Evolutionary conservation across 2,113 vertebrate genomes (phyloP), one percentile per base, ranked within the genome.

Genomic region (Caranx ignobilis): DNA sequence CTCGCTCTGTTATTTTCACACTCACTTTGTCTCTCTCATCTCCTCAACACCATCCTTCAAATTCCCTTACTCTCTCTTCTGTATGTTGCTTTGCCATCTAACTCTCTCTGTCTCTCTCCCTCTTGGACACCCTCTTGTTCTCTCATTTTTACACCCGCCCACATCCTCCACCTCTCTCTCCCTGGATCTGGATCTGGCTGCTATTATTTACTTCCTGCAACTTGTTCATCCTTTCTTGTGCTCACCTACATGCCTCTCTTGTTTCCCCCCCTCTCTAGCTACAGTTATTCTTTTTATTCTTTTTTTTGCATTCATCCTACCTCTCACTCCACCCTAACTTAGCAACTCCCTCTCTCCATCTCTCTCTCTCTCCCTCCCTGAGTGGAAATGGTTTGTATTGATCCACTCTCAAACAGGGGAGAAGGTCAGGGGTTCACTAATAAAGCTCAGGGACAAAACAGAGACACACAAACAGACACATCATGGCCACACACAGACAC

Each of bases 381-480:
- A 77, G 74, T 93, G 89, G 93, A 89, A 94, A 90, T 79, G 59
- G 82, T 85, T 79, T 83, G 61, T 87, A 89, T 92, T 83, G 86
- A 93, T 93, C 87, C 82, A 88, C 79, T 88, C 55, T 81, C 70
- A 86, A 82, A 83, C 68, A 18, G 43, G 65, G 26, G 64, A 89
- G 90, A 87, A 92, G 93, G 93, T 92, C 90, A 91, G 73, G 56
- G 83, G 86, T 90, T 91, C 87, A 87, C 81, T 89, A 90, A 92
- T 90, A 92, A 92, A 91, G 85, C 90, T 91, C 84, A 89, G 84
- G 83, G 91, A 91, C 90, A 91, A 84, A 77, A 75, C 60, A 77
- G 35, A 88, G 48, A 55, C 59, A 68, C 86, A 85, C 69, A 83
- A 62, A 73, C 63, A 75, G 19, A 39, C 45, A 59, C 37, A 69